Evolutionary conservation across 2,888 invertebrate genomes (phyloP), one percentile per base, ranked within the genome.

Genomic region (Limnephilus rhombicus): DNA sequence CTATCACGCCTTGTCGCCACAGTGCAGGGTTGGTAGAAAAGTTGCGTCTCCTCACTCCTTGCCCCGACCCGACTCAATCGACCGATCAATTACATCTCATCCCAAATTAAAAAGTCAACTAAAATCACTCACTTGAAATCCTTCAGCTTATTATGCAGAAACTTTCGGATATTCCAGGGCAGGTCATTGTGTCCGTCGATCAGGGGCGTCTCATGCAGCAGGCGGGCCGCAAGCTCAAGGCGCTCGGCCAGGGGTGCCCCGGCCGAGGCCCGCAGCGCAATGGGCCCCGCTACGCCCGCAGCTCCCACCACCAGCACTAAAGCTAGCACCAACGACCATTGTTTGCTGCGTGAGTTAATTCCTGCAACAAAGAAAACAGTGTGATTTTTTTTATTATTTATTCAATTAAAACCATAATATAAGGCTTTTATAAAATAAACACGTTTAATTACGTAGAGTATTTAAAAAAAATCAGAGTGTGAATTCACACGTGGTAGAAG

Each of bases 161-260:
- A 98, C 96, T 98, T 98, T 94, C 98, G 96, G 95, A 98, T 98
- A 95, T 98, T 98, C 98, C 98, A 98, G 24, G 98, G 98, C 94
- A 98, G 96, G 95, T 98, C 98, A 96, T 98, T 98, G 97, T 98
- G 98, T 94, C 98, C 98, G 95, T 98, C 98, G 94, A 98, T 97
- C 94, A 98, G 97, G 94, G 98, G 98, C 94, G 98, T 97, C 96
- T 98, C 98, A 95, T 98, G 97, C 93, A 98, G 96, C 49, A 98
- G 96, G 94, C 97, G 96, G 92, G 97, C 97, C 18, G 98, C 98
- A 92, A 97, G 97, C 94, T 98, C 97, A 93, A 98, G 96, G 88
- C 98, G 96, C 95, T 98, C 98, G 94, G 98, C 97, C 94, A 98
- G 96, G 9, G 98, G 98, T 80, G 98, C 98, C 93, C 97, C 98